Evolutionary conservation across 1,140 invertebrate genomes (phyloP), one percentile per base, ranked within the genome.

Genomic region (Spodoptera frugiperda): DNA sequence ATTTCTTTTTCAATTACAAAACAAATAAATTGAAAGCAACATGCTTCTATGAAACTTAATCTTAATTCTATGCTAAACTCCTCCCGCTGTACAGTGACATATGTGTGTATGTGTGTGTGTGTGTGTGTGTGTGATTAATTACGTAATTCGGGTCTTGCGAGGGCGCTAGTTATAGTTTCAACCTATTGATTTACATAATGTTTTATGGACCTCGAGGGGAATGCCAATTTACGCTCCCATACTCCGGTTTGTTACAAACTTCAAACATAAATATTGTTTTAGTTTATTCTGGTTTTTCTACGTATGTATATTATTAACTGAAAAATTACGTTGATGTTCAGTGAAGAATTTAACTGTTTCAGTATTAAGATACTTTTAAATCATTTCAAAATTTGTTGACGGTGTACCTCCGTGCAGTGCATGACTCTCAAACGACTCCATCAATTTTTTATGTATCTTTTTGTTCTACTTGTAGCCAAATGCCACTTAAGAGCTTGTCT

Each of bases 161-260:
- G 68, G 67, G 67, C 75, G 76, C 67, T 79, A 82, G 78, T 83
- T 75, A 30, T 80, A 80, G 78, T 82, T 39, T 68, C 17, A 25
- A 49, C 57, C 76, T 67, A 78, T 63, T 77, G 78, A 82, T 84
- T 80, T 83, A 78, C 74, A 80, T 81, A 65, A 83, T 73, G 73
- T 68, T 78, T 78, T 77, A 74, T 78, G 67, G 53, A 63, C 54
- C 77, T 76, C 57, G 33, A 63, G 67, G 63, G 65, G 51, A 17
- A 25, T n/a, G 49, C 15, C 53, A 63, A 77, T 82, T 80, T 67
- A 74, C 51, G 59, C 59, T 8, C 59, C 65, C 51, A 54, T 33
- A 49, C 14, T 25, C 25, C 30, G 12, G 51, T 68, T 53, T 68
- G 44, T 68, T 51, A 68, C 65, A 30, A 68, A 68, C 65, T 68